These are phyloP conservation scores for Caenorhabditis sp. DNA, from an alignment of 2,888 invertebrate species.

Conservation along the genomic window DNA sequence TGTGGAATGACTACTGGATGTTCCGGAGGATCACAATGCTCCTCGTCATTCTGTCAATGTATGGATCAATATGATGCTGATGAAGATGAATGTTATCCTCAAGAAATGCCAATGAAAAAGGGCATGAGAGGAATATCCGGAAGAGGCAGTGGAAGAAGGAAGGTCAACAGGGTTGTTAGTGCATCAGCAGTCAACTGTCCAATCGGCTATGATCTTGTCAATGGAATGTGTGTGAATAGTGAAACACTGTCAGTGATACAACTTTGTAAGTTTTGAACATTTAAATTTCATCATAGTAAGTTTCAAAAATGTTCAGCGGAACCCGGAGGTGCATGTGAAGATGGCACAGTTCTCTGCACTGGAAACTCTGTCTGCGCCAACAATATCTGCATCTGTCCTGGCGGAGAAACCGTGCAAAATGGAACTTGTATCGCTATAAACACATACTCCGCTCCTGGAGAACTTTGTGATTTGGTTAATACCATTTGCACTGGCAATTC, in stretches of 20 bases:
- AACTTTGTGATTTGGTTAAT: conserved; percentile 74
- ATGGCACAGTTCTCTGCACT: conserved; percentile 68
- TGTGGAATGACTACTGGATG: conserved; percentile 52
- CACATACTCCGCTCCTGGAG: conserved; percentile 76
- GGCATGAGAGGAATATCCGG: conserved; percentile 29
- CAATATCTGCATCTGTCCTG: conserved; percentile 81
- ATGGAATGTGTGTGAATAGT: conserved; percentile 64
- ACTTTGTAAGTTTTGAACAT: conserved; percentile 5
- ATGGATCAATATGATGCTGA: conserved; percentile 56
- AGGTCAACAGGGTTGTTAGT: conserved; percentile 53
- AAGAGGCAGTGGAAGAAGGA: conserved; percentile 31
- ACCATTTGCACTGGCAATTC: conserved; percentile 81
- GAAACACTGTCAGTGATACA: conserved; percentile 59
- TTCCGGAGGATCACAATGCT: conserved; percentile 50
- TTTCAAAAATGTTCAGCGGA: conserved; percentile 70
- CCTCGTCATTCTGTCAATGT: conserved; percentile 62
- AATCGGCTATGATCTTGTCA: conserved; percentile 58
- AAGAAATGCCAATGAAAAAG: conserved; percentile 21
- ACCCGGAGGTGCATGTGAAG: conserved; percentile 76
- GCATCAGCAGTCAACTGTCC: conserved; percentile 57
- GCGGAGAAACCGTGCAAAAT: conserved; percentile 73
- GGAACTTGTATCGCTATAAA: conserved; percentile 66
- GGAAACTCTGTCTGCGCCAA: conserved; percentile 82
- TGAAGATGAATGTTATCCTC: conserved; percentile 59
- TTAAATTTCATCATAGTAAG: not conserved